These are phyloP conservation scores for Caenorhabditis uteleia DNA, from an alignment of 2,888 invertebrate species.

Conservation along the genomic window DNA sequence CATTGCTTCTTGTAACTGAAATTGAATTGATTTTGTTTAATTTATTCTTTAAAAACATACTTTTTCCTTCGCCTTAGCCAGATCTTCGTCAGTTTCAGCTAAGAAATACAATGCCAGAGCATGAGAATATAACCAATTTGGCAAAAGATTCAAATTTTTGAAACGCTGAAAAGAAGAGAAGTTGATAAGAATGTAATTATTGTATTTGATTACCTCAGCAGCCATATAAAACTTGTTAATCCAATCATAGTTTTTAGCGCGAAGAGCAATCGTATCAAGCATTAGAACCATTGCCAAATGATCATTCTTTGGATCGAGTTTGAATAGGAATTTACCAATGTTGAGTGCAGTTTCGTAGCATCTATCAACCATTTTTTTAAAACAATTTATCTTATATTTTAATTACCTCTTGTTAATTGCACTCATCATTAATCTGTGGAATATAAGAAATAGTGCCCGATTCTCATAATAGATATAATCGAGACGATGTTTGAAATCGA, in stretches of 20 bases:
- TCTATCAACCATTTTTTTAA: too few species aligned
- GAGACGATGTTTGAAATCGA: slow-evolving; percentile 73
- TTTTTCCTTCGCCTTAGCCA: slow-evolving; percentile 72
- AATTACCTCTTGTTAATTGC: slow-evolving; percentile 74
- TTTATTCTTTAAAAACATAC: slow-evolving; percentile 2
- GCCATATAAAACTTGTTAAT: slow-evolving; percentile 74
- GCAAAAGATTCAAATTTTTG: slow-evolving; percentile 81
- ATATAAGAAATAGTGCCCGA: slow-evolving; percentile 80
- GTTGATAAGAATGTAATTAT: neutral
- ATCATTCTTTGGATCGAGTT: slow-evolving; percentile 80
- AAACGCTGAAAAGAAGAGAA: slow-evolving; percentile 65
- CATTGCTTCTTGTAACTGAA: slow-evolving; percentile 69
- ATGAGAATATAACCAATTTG: slow-evolving; percentile 85
- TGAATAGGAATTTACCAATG: slow-evolving; percentile 83
- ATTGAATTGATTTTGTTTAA: slow-evolving; percentile 4
- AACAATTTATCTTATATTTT: too few species aligned
- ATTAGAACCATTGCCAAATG: slow-evolving; percentile 81
- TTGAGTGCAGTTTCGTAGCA: slow-evolving; percentile 79
- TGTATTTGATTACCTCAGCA: slow-evolving; percentile 69
- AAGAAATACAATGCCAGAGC: slow-evolving; percentile 77
- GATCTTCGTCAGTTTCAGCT: slow-evolving; percentile 61
- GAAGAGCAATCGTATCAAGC: slow-evolving; percentile 83
- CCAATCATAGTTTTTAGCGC: slow-evolving; percentile 80
- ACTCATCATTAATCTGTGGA: slow-evolving; percentile 82
- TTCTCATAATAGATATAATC: slow-evolving; percentile 84